Percentiles rank a stretch among this genome's conserved stretches.
Evolutionary conservation across 2,888 invertebrate species (phyloP).

Genomic region (Matsumyia berberina): DNA sequence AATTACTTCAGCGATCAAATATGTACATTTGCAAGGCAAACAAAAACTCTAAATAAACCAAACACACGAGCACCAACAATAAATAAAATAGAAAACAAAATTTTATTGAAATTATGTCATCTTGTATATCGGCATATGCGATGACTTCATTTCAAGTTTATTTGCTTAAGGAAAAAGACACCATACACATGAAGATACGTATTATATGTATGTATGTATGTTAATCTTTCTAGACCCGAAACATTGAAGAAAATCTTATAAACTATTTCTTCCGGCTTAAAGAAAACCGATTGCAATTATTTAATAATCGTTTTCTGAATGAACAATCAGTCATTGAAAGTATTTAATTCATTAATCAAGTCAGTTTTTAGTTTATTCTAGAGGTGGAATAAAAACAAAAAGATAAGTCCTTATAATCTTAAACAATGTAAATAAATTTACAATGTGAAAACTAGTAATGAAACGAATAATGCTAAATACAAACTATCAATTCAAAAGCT

Average conservation of each 20-base stretch:
- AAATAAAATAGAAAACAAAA: conserved; percentile 46
- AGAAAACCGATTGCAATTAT: conserved; percentile 11
- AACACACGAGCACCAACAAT: conserved; percentile 15
- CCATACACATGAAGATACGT: conserved; percentile 2
- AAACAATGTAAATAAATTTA: background rate
- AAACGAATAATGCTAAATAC: background rate
- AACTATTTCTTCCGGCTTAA: conserved; percentile 22
- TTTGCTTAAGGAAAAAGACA: conserved; percentile 25
- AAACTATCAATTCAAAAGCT: conserved; percentile 26
- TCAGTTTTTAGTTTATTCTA: background rate
- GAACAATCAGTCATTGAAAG: too few relatives aligned
- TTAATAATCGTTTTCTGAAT: background rate
- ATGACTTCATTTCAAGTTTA: conserved; percentile 63
- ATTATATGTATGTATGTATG: background rate
- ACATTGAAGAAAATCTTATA: background rate
- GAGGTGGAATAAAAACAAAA: background rate
- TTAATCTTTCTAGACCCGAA: conserved; percentile 10
- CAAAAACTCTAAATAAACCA: conserved; percentile 13
- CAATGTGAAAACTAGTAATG: background rate
- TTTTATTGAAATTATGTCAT: conserved; percentile 70
- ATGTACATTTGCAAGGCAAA: conserved; percentile 13
- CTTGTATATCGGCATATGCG: conserved; percentile 30
- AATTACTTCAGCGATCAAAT: background rate
- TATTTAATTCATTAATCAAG: background rate
- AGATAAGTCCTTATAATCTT: background rate